Evolutionary conservation across 2,113 vertebrate species (phyloP).

Genomic region (Neolamprologus devosi): DNA sequence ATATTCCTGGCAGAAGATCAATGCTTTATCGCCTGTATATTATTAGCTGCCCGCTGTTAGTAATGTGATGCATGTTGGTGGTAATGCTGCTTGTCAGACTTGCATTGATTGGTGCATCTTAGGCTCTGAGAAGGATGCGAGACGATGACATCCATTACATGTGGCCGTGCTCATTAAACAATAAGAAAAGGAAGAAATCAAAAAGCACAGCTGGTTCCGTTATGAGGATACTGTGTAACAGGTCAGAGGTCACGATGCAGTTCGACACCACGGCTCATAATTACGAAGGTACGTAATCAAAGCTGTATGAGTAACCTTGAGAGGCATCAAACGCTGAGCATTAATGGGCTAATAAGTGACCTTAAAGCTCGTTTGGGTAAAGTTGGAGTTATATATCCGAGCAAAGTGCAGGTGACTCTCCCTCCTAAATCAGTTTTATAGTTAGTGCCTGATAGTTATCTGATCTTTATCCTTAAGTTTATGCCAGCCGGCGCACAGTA

Average conservation of each 20-base stretch:
- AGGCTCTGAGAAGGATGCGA: background rate
- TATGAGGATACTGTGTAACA: background rate
- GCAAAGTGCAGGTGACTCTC: background rate
- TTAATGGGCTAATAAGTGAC: background rate
- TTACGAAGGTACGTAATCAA: background rate
- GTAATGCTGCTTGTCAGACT: constrained; percentile 6
- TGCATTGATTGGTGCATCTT: constrained; percentile 9
- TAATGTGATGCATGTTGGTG: constrained; percentile 25
- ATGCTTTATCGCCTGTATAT: constrained; percentile 11
- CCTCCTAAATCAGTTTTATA: background rate
- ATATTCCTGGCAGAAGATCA: background rate
- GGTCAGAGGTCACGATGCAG: background rate
- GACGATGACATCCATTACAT: constrained; percentile 9
- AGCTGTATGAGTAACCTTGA: background rate
- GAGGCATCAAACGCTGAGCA: background rate
- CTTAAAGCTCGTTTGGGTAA: background rate
- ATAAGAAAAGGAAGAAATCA: background rate
- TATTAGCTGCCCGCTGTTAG: background rate
- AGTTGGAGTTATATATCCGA: background rate
- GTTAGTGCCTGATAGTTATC: background rate
- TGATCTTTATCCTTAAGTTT: background rate
- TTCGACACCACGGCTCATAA: background rate
- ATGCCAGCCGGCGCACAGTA: background rate
- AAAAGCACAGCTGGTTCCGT: background rate
- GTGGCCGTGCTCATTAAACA: background rate